Evolutionary conservation across 2,113 vertebrate species (phyloP).

Genomic region (Salvelinus sp.): DNA sequence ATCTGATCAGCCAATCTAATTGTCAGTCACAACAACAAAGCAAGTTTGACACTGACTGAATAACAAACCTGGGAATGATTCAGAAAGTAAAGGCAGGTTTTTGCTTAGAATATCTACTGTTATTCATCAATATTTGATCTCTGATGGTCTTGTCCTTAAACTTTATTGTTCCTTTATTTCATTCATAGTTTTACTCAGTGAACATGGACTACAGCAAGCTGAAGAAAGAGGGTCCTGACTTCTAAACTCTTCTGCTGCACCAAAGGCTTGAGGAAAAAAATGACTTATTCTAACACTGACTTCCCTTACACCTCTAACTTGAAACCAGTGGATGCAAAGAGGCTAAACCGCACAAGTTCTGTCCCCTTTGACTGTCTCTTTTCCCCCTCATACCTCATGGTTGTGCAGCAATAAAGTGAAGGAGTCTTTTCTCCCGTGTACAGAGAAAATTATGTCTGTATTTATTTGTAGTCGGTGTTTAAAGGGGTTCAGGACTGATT

Average conservation of each 20-base stretch:
- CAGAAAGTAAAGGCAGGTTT: background rate
- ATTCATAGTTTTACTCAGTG: constrained; percentile 79
- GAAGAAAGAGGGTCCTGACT: constrained; percentile 93
- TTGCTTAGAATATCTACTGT: background rate
- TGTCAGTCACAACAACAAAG: background rate
- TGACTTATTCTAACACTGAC: constrained; percentile 14
- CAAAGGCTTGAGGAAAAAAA: constrained; percentile 37
- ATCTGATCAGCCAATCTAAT: background rate
- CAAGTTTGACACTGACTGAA: background rate
- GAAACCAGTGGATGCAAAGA: constrained; percentile 40
- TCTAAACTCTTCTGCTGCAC: constrained; percentile 67
- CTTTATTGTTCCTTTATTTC: constrained; percentile 20
- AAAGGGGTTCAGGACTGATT: too few species aligned
- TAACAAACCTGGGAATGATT: background rate
- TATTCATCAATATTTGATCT: constrained; percentile 34
- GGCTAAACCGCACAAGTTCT: constrained; percentile 56
- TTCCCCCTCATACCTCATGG: constrained; percentile 39
- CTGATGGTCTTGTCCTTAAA: background rate
- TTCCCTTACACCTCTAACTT: background rate
- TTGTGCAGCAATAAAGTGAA: constrained; percentile 55
- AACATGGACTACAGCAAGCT: constrained; percentile 89
- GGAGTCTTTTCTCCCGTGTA: constrained; percentile 59
- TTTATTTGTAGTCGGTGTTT: constrained; percentile 10
- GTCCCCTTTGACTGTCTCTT: constrained; percentile 1
- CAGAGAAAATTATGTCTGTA: constrained; percentile 49